A percentile compares a stretch with the other conserved stretches of the same genome.
These are phyloP conservation scores for Neomonachus schauinslandi DNA, from an alignment of 2,113 vertebrate species.

Conservation along the genomic window DNA sequence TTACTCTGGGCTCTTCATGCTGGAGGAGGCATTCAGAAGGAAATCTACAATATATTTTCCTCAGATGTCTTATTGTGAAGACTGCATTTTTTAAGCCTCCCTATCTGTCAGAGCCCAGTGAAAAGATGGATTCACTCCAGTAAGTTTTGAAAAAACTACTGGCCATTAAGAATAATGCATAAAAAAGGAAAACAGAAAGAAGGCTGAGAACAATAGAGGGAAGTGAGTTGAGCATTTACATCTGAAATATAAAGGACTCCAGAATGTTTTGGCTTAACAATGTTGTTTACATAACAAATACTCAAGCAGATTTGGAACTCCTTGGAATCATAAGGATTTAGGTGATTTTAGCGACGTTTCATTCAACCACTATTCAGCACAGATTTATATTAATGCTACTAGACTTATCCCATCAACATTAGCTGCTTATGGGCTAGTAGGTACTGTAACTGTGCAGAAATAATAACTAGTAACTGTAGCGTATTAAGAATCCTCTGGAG, in stretches of 20 bases:
- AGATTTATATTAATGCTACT: slow-evolving; percentile 27
- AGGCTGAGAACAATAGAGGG: not conserved
- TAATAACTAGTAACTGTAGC: not conserved
- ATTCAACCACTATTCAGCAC: slow-evolving; percentile 17
- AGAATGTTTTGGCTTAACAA: slow-evolving; percentile 35
- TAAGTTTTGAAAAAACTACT: slow-evolving; percentile 53
- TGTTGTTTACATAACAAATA: slow-evolving; percentile 58
- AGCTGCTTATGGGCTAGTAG: not conserved
- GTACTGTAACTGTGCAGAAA: not conserved
- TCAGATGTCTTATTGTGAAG: slow-evolving; percentile 68
- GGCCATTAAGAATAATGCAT: slow-evolving; percentile 37
- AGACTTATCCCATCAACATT: not conserved
- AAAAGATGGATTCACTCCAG: slow-evolving; percentile 71
- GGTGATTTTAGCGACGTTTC: slow-evolving; percentile 39
- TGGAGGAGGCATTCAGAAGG: slow-evolving; percentile 60
- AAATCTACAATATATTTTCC: slow-evolving; percentile 70
- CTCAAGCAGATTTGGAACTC: slow-evolving; percentile 13
- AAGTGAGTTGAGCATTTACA: not conserved
- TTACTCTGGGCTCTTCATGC: slow-evolving; percentile 50
- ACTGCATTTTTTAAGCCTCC: slow-evolving; percentile 31
- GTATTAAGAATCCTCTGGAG: slow-evolving; percentile 28
- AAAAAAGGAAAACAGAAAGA: slow-evolving; percentile 29
- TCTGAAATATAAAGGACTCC: slow-evolving; percentile 10
- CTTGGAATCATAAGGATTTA: slow-evolving; percentile 14
- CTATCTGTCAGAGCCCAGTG: slow-evolving; percentile 46